Evolutionary conservation across 2,113 vertebrate genomes (phyloP).

Genomic region (Amphiprion percula): DNA sequence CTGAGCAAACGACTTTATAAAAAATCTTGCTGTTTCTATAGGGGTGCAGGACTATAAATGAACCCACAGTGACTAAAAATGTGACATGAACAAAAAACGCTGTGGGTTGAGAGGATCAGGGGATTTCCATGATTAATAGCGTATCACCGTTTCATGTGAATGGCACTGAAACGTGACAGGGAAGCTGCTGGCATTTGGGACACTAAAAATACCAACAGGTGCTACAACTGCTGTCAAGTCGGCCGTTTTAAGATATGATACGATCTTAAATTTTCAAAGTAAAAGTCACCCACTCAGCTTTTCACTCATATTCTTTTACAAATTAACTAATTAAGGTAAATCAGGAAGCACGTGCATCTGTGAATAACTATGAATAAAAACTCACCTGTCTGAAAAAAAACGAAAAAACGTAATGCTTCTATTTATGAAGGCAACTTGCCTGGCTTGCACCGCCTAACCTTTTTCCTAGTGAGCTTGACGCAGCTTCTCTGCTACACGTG

Average conservation of each 20-base stretch:
- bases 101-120: no score
- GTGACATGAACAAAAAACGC: no score
- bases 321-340: neutral
- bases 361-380: neutral
- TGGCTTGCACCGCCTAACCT: no score
- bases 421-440: neutral
- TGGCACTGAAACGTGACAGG: slow-evolving; percentile 5
- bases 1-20: no score
- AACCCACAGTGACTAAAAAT: no score
- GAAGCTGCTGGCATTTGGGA: neutral
- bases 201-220: slow-evolving; percentile 16
- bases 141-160: neutral
- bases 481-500: no score
- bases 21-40: no score
- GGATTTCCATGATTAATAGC: neutral
- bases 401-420: neutral
- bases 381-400: neutral
- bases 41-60: no score
- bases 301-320: no score
- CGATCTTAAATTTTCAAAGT: slow-evolving; percentile 8
- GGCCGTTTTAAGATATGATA: neutral
- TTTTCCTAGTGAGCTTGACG: neutral
- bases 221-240: neutral
- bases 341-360: no score
- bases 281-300: neutral